Base-by-base conservation (phyloP, 2,113 vertebrate species). In the Castor canadensis region DNA sequence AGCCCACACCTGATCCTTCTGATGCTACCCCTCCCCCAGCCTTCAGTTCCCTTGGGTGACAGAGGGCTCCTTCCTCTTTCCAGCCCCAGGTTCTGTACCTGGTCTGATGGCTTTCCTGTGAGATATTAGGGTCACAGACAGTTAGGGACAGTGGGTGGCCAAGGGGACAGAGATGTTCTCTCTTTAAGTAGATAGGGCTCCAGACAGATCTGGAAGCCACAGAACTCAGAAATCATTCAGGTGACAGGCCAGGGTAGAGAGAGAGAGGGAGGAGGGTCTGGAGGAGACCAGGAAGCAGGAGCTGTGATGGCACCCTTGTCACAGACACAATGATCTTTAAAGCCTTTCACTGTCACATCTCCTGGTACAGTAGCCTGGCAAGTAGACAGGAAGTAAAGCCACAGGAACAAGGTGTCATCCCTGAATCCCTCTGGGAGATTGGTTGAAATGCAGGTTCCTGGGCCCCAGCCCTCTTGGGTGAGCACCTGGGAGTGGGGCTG, bases 1-100 rank as follows among this genome's bases (percentile, higher is more conserved):
- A 6, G 52, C 26, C 35, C 16, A 24, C 5, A 24, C 5, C 64
- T 24, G 30, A 11, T n/a, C 17, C 58, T 47, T 35, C 72, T 60
- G 28, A n/a, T 40, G 17, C 26, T 0, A 0, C n/a, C 43, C 13
- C 43, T 38, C 12, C 3, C 43, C 47, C 1, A 0, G 24, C 40
- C 47, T 69, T 1, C 6, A 7, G 5, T 30, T 47, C 19, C 73
- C 38, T 13, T 60, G n/a, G 40, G n/a, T 66, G 56, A 24, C 58
- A 40, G 30, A 43, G 52, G 54, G 72, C 13, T 10, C 11, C 22
- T 64, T 75, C 56, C 32, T 82, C 49, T 54, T 43, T 32, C 62
- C n/a, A 24, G 81, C 26, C 40, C 24, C 20, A n/a, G 76, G 40
- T 20, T 73, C 66, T 20, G 3, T 11, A 62, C 17, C 54, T 69